Base-by-base conservation (phyloP, 2,113 vertebrate genomes). In the Azemiops feae region DNA sequence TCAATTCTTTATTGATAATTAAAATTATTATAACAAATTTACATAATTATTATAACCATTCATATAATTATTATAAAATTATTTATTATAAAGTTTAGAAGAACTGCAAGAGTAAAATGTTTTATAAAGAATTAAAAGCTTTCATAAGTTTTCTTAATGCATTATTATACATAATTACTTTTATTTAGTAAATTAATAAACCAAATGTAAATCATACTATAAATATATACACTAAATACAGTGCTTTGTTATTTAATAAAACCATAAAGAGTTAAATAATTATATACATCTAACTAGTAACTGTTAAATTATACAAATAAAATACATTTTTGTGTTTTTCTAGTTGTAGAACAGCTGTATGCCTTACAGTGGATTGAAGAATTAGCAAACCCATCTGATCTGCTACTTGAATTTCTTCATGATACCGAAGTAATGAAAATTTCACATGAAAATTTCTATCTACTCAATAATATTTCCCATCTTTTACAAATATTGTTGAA, bases 361-460 rank as follows among this genome's bases (percentile, higher is more conserved):
- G 97, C 98, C 0, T 96, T 99, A 93, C 99, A 99, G 96, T 99
- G 99, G 99, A 99, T 98, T 97, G 98, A 98, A 95, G 99, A 99
- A 96, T 94, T 99, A 43, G 98, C 98, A 85, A 97, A 96, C 89
- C 97, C 97, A 25, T 97, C 98, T 14, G 0, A 69, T 2, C 53
- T 97, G 11, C 97, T 99, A 88, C 95, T 97, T 25, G 98, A 98
- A 14, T 99, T 98, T 96, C 95, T 97, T 96, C 96, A 92, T 52
- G 97, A 98, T 96, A 97, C 99, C 81, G 97, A 97, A 91, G 98
- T 98, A 87, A 97, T 98, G 97, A 96, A 96, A 20, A 95, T 99
- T 88, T 97, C 97, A 0, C 96, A 96, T 53, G 97, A 97, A 39
- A 97, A 96, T 74, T 97, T 98, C 23, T 86, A 96, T 88, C 92